phyloP scores from a whole-genome alignment of 1,140 invertebrate species.

The Sweltsa coloradensis region DNA sequence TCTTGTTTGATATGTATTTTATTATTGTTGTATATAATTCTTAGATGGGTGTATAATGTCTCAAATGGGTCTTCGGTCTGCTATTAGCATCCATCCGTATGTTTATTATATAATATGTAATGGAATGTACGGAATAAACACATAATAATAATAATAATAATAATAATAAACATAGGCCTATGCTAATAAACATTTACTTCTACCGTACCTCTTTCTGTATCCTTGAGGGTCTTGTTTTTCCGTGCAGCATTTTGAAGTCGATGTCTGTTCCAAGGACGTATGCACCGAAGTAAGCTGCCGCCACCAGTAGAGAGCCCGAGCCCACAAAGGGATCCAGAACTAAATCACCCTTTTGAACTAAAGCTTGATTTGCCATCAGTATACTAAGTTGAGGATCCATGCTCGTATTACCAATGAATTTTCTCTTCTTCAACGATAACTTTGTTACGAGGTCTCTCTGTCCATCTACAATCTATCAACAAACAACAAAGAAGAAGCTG shows the following conservation, averaged over 20 bases:
- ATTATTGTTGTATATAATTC: too few species aligned
- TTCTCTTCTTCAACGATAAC: constrained; percentile 74
- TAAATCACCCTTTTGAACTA: constrained; percentile 56
- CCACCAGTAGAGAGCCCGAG: constrained; percentile 76
- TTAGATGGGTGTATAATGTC: too few species aligned
- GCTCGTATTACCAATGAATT: constrained; percentile 94
- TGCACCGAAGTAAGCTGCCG: constrained; percentile 81
- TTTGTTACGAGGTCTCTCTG: constrained; percentile 64
- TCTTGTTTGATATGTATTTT: too few species aligned
- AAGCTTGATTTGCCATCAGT: constrained; percentile 88
- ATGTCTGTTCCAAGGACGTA: constrained; percentile 88
- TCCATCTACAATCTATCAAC: constrained; percentile 61
- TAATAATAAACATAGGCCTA: too few species aligned
- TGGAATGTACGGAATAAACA: too few species aligned
- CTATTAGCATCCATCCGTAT: too few species aligned
- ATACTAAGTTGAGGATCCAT: constrained; percentile 91
- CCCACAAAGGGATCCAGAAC: constrained; percentile 94
- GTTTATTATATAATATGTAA: too few species aligned
- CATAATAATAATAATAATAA: too few species aligned
- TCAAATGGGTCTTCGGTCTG: too few species aligned
- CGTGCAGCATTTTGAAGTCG: constrained; percentile 87
- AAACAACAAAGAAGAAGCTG: constrained; percentile 9
- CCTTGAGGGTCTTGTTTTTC: constrained; percentile 62
- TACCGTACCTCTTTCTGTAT: constrained; percentile 67
- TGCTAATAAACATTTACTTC: too few species aligned